Percentiles rank a stretch among this genome's conserved stretches.
Conservation (phyloP, 2,113 vertebrate genomes). For the Phalacrocorax pelagicus region DNA sequence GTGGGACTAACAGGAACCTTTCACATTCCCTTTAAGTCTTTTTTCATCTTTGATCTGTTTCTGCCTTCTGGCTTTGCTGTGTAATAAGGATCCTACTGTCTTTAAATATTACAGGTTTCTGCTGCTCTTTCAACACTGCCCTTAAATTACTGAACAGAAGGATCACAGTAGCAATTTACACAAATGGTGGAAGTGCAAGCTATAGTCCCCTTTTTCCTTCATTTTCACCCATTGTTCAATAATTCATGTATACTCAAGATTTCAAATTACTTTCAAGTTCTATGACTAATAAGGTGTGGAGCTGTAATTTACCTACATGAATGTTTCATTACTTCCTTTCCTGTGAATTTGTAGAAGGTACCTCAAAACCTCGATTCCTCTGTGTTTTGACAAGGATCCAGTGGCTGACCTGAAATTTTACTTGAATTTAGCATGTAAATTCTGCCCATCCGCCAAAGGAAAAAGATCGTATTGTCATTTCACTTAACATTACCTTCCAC, state of each 20-base stretch:
- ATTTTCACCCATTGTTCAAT: constrained; percentile 45
- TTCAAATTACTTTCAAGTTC: constrained; percentile 52
- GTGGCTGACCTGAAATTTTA: not conserved
- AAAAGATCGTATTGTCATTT: not conserved
- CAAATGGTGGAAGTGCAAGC: not conserved
- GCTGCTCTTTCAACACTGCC: not conserved
- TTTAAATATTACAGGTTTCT: constrained; percentile 27
- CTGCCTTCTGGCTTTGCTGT: not conserved
- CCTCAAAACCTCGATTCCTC: constrained; percentile 1
- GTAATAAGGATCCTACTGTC: not conserved
- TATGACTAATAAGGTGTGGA: constrained; percentile 44
- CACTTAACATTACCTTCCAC: not conserved
- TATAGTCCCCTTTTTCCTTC: constrained; percentile 10
- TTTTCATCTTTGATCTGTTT: constrained; percentile 17
- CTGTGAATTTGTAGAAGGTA: constrained; percentile 1
- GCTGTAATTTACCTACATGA: constrained; percentile 22
- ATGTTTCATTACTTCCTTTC: constrained; percentile 59
- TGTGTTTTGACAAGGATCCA: not conserved
- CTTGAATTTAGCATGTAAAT: not conserved
- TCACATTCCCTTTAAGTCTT: not conserved
- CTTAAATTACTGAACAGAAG: constrained; percentile 24
- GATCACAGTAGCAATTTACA: not conserved
- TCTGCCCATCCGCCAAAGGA: not conserved
- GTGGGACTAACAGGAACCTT: not conserved
- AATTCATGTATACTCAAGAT: constrained; percentile 34